phyloP scores from a whole-genome alignment of 1,140 invertebrate species.

The Psilanteris sp. region DNA sequence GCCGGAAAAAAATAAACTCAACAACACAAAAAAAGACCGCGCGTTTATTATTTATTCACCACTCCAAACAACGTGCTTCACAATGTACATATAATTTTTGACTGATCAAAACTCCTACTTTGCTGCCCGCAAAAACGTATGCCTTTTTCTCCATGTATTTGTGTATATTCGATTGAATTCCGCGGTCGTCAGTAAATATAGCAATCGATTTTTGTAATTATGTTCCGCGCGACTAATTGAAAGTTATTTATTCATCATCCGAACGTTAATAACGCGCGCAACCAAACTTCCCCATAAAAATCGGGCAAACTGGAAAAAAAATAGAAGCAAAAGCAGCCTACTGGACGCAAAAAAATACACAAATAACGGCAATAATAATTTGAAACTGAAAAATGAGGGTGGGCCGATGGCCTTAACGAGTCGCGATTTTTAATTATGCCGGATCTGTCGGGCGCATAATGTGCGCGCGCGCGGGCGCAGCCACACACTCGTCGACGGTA shows the following conservation, averaged over 20 bases:
- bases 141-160: conserved; percentile 60
- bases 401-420: conserved; percentile 42
- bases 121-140: conserved; percentile 54
- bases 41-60: conserved; percentile 60
- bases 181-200: conserved; percentile 65
- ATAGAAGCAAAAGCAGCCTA: conserved; percentile 3
- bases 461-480: conserved; percentile 14
- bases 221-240: conserved; percentile 63
- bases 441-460: conserved; percentile 52
- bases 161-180: conserved; percentile 60
- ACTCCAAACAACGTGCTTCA: conserved; percentile 61
- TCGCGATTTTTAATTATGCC: conserved; percentile 70
- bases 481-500: conserved; percentile 38
- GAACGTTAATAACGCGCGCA: conserved; percentile 62
- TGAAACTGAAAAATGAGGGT: conserved; percentile 23
- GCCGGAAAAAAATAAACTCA: conserved; percentile 4
- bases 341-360: conserved; percentile 1
- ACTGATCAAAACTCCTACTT: conserved; percentile 61
- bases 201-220: conserved; percentile 67
- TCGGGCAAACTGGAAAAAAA: conserved; percentile 17
- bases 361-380: conserved; percentile 27
- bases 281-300: conserved; percentile 41
- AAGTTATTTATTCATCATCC: conserved; percentile 65
- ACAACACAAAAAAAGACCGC: conserved; percentile 38
- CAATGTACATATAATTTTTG: conserved; percentile 67